Evolutionary conservation across 2,113 vertebrate genomes (phyloP), one percentile per base, ranked within the genome.

Genomic region (Percina caprodes): DNA sequence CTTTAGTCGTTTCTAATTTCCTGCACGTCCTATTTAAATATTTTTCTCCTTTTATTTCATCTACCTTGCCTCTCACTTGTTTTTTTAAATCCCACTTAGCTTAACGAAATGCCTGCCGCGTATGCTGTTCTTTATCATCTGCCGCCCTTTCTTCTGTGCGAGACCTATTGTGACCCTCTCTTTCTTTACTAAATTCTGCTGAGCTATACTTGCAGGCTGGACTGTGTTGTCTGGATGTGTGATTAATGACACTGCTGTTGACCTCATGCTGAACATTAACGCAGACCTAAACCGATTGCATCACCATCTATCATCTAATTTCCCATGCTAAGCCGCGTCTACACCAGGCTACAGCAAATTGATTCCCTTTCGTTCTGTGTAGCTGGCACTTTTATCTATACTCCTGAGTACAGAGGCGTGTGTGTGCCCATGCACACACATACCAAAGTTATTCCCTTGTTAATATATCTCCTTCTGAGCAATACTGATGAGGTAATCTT

Each of bases 241-340:
- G 88, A 93, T 91, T 90, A 89, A 92, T 86, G 79, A 63, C 48
- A 24, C 77, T 45, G 60, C 77, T 76, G 72, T 88, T 91, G 88
- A 91, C 83, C 85, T 89, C 70, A 56, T 79, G 86, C 75, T 82
- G 74, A 88, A 88, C 82, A 87, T 88, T 84, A 87, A 88, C 76
- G 81, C 86, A 69, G 72, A 90, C 74, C 80, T 88, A 79, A 88
- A 91, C 74, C 69, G 76, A 85, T 83, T 82, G 61, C 69, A 54
- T 83, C 86, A 80, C 73, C 82, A 86, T 92, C 83, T 79, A 87
- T 90, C 88, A 89, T 85, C 71, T 79, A 52, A 85, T 92, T 86
- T 83, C 54, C 46, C 56, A 65, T 74, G 72, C 77, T 85, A 65
- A 88, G 35, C 65, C 8, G 8, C 12, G 13, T 60, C 79, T 66